phyloP scores from a whole-genome alignment of 2,888 invertebrate species.

The Drosophila tanythrix region DNA sequence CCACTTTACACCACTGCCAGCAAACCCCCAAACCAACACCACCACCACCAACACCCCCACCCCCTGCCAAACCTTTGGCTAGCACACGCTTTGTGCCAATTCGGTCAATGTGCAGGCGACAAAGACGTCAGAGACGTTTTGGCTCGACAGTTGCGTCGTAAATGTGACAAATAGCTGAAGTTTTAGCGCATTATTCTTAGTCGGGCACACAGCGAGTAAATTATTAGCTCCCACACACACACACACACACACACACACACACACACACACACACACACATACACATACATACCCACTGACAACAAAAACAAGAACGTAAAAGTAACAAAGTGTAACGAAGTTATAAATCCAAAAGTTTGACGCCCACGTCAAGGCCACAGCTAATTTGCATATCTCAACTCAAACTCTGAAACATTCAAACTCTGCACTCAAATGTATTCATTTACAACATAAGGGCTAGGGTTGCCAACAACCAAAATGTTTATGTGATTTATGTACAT shows the following conservation, averaged over 20 bases:
- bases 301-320: slow-evolving; percentile 32
- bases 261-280: slow-evolving; percentile 7
- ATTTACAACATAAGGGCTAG: slow-evolving; percentile 17
- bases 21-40: not conserved
- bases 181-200: slow-evolving; percentile 57
- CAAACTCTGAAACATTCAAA: slow-evolving; percentile 30
- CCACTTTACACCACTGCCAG: not conserved
- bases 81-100: slow-evolving; percentile 38
- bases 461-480: not conserved
- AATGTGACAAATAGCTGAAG: slow-evolving; percentile 67
- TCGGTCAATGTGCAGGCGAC: slow-evolving; percentile 61
- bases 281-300: slow-evolving; percentile 31
- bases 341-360: slow-evolving; percentile 78
- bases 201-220: slow-evolving; percentile 38
- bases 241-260: slow-evolving; percentile 26
- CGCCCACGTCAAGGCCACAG: slow-evolving; percentile 77
- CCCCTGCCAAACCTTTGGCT: not conserved
- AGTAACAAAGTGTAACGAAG: slow-evolving; percentile 76
- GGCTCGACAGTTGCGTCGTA: slow-evolving; percentile 16
- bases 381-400: slow-evolving; percentile 75
- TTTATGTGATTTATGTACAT: not conserved
- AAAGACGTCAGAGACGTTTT: slow-evolving; percentile 42
- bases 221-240: slow-evolving; percentile 50
- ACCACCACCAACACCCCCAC: not conserved
- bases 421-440: slow-evolving; percentile 6